phyloP scores from a whole-genome alignment of 2,888 invertebrate genomes.

The Lottia scabra region DNA sequence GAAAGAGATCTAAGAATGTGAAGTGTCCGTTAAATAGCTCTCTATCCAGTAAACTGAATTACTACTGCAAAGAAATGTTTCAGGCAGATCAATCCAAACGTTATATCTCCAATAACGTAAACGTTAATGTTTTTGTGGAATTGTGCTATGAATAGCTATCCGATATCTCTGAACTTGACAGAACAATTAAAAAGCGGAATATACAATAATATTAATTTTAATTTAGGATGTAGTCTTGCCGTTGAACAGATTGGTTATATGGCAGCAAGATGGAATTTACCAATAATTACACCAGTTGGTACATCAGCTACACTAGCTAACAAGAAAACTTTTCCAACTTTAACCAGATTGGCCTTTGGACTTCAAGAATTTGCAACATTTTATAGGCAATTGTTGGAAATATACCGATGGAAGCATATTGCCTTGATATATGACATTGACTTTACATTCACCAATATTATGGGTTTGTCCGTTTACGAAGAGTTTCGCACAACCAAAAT shows the following conservation, averaged over 20 bases:
- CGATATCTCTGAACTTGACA: too few species aligned
- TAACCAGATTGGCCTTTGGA: conserved; percentile 34
- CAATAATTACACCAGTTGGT: conserved; percentile 16
- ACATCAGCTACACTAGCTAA: conserved; percentile 12
- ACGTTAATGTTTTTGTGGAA: too few species aligned
- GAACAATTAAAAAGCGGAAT: too few species aligned
- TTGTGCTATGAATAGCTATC: too few species aligned
- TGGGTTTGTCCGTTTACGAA: conserved; percentile 11
- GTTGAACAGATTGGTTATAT: conserved; percentile 20
- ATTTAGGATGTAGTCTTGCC: conserved; percentile 21
- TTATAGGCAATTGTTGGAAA: conserved; percentile 1
- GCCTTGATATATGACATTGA: conserved; percentile 21
- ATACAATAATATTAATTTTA: too few species aligned
- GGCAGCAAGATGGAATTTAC: conserved; percentile 22
- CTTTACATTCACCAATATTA: conserved; percentile 8
- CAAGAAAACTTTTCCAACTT: conserved; percentile 30
- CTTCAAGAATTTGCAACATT: conserved; percentile 30
- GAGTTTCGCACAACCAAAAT: conserved; percentile 4
- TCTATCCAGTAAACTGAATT: too few species aligned
- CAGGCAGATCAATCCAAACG: too few species aligned
- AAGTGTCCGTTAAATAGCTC: too few species aligned
- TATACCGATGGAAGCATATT: conserved; percentile 21
- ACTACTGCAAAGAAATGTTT: too few species aligned
- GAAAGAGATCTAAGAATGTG: too few species aligned
- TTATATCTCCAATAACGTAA: too few species aligned